phyloP scores from a whole-genome alignment of 2,113 vertebrate genomes.

The Platycercus adscitus region DNA sequence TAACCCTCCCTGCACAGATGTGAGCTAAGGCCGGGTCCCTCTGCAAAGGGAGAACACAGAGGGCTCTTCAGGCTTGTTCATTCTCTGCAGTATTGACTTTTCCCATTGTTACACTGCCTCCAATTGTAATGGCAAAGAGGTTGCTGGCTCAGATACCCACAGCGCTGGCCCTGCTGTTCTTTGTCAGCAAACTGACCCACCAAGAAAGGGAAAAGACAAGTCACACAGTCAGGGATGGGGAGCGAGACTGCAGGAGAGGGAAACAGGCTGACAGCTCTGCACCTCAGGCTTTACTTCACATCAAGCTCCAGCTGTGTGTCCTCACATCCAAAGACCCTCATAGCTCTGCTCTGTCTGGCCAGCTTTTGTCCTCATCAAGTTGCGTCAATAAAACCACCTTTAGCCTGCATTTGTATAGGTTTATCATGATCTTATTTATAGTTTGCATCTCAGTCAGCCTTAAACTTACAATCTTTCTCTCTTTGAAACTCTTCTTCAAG shows the following conservation, averaged over 20 bases:
- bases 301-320: background rate
- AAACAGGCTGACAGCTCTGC: background rate
- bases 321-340: background rate
- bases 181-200: background rate
- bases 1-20: background rate
- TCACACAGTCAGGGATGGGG: background rate
- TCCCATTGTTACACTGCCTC: background rate
- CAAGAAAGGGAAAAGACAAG: background rate
- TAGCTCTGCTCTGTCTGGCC: background rate
- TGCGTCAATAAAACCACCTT: background rate
- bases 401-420: background rate
- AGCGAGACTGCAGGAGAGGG: background rate
- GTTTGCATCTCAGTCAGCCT: background rate
- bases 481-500: background rate
- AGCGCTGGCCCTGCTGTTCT: background rate
- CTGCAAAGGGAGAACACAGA: background rate
- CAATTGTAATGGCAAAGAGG: background rate
- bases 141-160: background rate
- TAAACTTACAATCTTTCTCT: background rate
- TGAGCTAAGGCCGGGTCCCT: background rate
- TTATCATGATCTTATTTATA: background rate
- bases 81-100: background rate
- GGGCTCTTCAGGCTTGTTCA: background rate
- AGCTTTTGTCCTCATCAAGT: background rate
- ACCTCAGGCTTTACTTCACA: background rate